These are phyloP conservation scores for Chunga burmeisteri DNA, from an alignment of 2,113 vertebrate genomes.

Conservation along the genomic window DNA sequence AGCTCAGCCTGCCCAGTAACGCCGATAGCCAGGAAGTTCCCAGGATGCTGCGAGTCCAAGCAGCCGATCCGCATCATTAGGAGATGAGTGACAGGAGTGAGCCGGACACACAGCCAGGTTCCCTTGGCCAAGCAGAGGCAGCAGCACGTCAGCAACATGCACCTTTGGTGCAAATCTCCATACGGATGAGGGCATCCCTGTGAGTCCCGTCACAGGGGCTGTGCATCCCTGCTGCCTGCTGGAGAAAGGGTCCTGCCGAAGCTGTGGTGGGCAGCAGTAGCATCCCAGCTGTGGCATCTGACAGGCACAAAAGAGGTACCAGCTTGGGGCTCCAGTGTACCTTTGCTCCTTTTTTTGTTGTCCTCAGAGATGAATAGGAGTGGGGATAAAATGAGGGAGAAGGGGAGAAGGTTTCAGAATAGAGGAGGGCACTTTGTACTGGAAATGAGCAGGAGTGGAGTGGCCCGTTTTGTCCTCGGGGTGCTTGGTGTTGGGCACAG, in stretches of 20 bases:
- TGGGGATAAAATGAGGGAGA: neutral
- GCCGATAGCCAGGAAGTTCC: neutral
- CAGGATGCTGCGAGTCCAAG: neutral
- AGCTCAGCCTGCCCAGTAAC: neutral
- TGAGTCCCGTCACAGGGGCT: fast-evolving
- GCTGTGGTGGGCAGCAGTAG: fast-evolving
- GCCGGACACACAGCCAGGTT: neutral
- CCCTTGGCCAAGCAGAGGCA: neutral
- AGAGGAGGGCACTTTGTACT: neutral
- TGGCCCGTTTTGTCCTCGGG: fast-evolving
- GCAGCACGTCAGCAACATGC: neutral
- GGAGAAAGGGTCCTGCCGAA: neutral
- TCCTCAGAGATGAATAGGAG: fast-evolving
- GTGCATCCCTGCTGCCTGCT: neutral
- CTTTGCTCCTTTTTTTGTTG: no score
- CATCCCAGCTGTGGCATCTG: neutral
- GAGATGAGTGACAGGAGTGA: fast-evolving
- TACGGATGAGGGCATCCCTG: neutral
- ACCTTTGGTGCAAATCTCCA: neutral
- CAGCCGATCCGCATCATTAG: neutral
- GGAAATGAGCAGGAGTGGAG: neutral
- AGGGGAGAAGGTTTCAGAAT: neutral
- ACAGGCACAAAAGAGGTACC: neutral
- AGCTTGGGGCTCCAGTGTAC: neutral
- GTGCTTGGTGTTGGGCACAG: no score